phyloP scores from a whole-genome alignment of 1,140 invertebrate genomes.

The Drosophila lini region DNA sequence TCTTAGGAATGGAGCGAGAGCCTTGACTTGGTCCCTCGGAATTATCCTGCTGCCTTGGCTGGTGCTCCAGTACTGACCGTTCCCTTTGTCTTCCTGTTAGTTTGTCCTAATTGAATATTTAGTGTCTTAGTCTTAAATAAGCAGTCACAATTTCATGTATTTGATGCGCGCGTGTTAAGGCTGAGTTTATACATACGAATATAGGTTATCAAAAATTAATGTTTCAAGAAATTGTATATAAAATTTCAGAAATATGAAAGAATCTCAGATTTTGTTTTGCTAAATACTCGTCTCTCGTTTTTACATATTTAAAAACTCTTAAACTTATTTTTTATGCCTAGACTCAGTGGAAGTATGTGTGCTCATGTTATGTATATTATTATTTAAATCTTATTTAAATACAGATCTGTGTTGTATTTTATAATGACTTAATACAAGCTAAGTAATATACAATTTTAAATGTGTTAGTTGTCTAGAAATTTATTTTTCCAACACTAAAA shows the following conservation, averaged over 20 bases:
- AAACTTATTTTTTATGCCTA: not conserved
- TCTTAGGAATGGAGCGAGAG: slow-evolving; percentile 44
- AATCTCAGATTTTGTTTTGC: not conserved
- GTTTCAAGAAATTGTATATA: not conserved
- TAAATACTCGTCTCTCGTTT: not conserved
- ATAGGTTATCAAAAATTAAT: not conserved
- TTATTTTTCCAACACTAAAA: not conserved
- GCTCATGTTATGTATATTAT: slow-evolving; percentile 54
- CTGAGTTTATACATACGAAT: too few species aligned
- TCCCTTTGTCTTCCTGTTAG: slow-evolving; percentile 16
- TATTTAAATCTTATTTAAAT: slow-evolving; percentile 63
- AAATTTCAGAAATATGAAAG: not conserved
- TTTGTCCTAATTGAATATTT: slow-evolving; percentile 22
- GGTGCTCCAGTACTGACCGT: slow-evolving; percentile 42
- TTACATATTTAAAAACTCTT: not conserved
- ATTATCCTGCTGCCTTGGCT: slow-evolving; percentile 29
- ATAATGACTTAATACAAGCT: slow-evolving; percentile 12
- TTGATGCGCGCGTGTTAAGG: slow-evolving; percentile 10
- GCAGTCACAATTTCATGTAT: slow-evolving; percentile 52
- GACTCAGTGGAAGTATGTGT: slow-evolving; percentile 8
- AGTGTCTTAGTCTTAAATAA: slow-evolving; percentile 56
- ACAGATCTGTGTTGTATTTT: slow-evolving; percentile 56
- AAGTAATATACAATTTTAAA: not conserved
- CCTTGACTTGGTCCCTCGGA: slow-evolving; percentile 3
- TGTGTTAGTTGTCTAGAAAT: not conserved